A percentile compares a stretch with the other conserved stretches of the same genome.
phyloP scores from a whole-genome alignment of 1,140 invertebrate genomes.

The Plodia interpunctella region DNA sequence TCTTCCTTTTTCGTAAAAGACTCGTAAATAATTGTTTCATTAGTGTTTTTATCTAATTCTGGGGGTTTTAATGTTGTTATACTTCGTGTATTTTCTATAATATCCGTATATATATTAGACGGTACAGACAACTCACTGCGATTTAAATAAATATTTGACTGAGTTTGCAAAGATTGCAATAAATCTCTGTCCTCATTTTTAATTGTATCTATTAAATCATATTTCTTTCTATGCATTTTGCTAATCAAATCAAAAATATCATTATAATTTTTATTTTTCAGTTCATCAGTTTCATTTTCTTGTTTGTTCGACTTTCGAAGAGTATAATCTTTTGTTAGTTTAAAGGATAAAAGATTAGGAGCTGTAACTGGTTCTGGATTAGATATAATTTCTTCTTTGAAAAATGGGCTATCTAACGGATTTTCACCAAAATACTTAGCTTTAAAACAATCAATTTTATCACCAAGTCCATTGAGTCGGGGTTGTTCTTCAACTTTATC shows the following conservation, averaged over 20 bases:
- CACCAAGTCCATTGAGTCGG: conserved; percentile 78
- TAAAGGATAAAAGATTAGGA: conserved; percentile 30
- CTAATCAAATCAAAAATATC: conserved; percentile 33
- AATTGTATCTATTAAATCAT: conserved; percentile 17
- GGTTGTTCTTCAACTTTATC: conserved; percentile 48
- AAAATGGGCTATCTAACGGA: conserved; percentile 86
- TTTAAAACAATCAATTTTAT: conserved; percentile 86
- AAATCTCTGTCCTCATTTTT: conserved; percentile 13
- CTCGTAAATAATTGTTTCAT: conserved; percentile 25
- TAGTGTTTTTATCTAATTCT: conserved; percentile 13
- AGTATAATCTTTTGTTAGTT: conserved; percentile 22
- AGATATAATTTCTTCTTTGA: conserved; percentile 78
- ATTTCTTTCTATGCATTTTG: conserved; percentile 26
- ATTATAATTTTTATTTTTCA: conserved; percentile 15
- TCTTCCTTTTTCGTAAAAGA: conserved; percentile 38
- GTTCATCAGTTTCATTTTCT: conserved; percentile 9
- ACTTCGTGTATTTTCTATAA: conserved; percentile 39
- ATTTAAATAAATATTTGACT: conserved; percentile 15
- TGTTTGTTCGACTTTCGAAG: conserved; percentile 18
- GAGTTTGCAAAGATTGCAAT: conserved; percentile 10
- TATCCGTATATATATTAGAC: conserved; percentile 35
- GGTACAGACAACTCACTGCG: conserved; percentile 21
- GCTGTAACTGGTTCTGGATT: conserved; percentile 51
- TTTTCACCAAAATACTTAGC: conserved; percentile 84
- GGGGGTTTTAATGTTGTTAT: conserved; percentile 11